These are phyloP conservation scores for Diploptera punctata DNA, from an alignment of 2,888 invertebrate species.

Conservation along the genomic window DNA sequence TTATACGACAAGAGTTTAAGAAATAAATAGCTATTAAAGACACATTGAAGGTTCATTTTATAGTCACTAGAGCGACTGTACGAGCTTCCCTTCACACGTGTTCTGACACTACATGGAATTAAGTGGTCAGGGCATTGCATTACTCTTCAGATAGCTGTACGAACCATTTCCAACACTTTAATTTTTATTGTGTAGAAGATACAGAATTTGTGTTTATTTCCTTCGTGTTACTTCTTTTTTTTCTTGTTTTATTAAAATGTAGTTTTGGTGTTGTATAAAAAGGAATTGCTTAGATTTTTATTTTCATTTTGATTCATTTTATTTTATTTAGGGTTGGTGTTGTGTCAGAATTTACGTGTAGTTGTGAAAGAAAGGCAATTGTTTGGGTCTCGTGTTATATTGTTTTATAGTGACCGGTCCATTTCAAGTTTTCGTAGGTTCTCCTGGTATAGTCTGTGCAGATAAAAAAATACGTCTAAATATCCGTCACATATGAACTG, in stretches of 20 bases:
- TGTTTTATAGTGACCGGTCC: conserved; percentile 34
- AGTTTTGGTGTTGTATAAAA: conserved; percentile 6
- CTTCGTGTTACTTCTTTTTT: background rate
- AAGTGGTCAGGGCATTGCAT: background rate
- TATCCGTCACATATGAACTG: too few relatives aligned
- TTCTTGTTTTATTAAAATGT: background rate
- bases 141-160: conserved; percentile 11
- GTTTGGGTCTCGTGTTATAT: conserved; percentile 33
- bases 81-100: too few relatives aligned
- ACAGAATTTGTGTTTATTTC: conserved; percentile 5
- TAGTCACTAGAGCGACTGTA: too few relatives aligned
- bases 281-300: background rate
- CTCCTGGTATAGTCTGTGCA: background rate
- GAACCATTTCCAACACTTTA: background rate
- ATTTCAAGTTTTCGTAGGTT: conserved; percentile 9
- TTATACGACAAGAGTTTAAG: too few relatives aligned
- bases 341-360: conserved; percentile 34
- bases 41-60: too few relatives aligned
- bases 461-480: too few relatives aligned
- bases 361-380: conserved; percentile 24
- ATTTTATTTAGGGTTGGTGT: conserved; percentile 24
- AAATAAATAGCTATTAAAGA: too few relatives aligned
- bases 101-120: too few relatives aligned
- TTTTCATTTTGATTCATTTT: background rate
- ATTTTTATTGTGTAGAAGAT: conserved; percentile 13